A percentile compares a stretch with the other conserved stretches of the same genome.
Conservation (phyloP, 1,140 invertebrate genomes). For the Macrocentrus cingulum region DNA sequence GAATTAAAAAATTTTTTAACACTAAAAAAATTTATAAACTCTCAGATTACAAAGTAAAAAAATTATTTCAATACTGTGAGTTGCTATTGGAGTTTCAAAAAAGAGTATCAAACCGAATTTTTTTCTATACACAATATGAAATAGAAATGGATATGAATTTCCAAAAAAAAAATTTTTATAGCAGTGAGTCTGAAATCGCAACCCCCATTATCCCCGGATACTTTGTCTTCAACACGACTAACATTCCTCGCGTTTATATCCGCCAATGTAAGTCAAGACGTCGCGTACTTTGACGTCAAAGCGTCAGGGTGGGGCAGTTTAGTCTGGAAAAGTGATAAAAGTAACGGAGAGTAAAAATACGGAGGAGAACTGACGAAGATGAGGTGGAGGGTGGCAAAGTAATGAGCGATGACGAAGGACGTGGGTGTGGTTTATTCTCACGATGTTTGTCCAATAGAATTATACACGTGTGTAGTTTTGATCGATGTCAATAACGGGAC, state of each 20-base stretch:
- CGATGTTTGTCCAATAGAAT: slow-evolving; percentile 17
- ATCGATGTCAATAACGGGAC: no score
- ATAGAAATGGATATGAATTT: no score
- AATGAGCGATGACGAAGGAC: slow-evolving; percentile 15
- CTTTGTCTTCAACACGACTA: slow-evolving; percentile 3
- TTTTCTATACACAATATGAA: no score
- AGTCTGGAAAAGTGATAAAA: slow-evolving; percentile 24
- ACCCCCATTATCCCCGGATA: neutral
- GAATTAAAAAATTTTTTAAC: no score
- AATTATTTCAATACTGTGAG: no score
- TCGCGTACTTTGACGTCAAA: slow-evolving; percentile 8
- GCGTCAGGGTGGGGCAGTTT: slow-evolving; percentile 6
- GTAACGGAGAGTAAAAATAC: slow-evolving; percentile 22
- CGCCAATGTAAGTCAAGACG: neutral
- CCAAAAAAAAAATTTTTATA: slow-evolving; percentile 2
- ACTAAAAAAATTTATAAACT: no score
- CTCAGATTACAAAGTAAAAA: no score
- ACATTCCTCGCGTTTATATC: slow-evolving; percentile 7
- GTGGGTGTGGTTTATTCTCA: slow-evolving; percentile 16
- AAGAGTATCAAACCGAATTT: no score
- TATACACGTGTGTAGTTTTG: no score
- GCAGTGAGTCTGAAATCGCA: neutral
- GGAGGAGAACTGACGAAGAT: neutral
- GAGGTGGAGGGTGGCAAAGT: neutral
- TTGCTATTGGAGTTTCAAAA: no score